These are phyloP conservation scores for Didymodactylos carnosus DNA, from an alignment of 2,888 invertebrate genomes.

Conservation along the genomic window DNA sequence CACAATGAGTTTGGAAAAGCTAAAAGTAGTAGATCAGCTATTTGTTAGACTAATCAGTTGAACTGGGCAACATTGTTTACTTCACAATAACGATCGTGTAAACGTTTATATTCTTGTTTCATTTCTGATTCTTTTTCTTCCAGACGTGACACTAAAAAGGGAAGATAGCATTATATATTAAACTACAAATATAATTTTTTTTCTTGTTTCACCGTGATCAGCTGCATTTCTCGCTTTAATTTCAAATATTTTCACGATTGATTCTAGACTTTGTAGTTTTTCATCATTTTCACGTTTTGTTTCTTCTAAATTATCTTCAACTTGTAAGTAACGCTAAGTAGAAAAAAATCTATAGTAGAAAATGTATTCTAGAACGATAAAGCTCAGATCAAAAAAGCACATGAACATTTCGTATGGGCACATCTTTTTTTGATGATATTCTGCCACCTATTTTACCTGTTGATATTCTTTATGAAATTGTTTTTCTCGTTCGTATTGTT, in stretches of 20 bases:
- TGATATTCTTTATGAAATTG: constrained; percentile 77
- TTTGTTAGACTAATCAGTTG: background rate
- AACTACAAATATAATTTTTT: no score
- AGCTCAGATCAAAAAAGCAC: no score
- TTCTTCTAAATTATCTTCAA: constrained; percentile 83
- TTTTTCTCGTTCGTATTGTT: constrained; percentile 95
- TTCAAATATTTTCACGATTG: constrained; percentile 88
- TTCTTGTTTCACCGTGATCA: constrained; percentile 66
- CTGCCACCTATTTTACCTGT: no score
- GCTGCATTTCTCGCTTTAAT: constrained; percentile 89
- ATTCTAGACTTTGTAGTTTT: constrained; percentile 80
- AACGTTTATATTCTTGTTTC: constrained; percentile 82
- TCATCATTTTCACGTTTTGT: constrained; percentile 62
- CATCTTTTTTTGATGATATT: no score
- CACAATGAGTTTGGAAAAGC: constrained; percentile 94
- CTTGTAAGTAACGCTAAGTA: constrained; percentile 45
- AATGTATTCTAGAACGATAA: background rate
- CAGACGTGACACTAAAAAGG: constrained; percentile 51
- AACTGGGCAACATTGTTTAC: no score
- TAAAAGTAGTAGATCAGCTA: constrained; percentile 18
- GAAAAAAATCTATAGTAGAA: background rate
- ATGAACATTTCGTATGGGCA: no score
- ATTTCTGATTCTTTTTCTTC: constrained; percentile 89
- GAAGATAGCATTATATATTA: no score
- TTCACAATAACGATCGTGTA: constrained; percentile 92